These are phyloP conservation scores for Gasterosteus aculeatus DNA, from an alignment of 2,113 vertebrate genomes.

Conservation along the genomic window DNA sequence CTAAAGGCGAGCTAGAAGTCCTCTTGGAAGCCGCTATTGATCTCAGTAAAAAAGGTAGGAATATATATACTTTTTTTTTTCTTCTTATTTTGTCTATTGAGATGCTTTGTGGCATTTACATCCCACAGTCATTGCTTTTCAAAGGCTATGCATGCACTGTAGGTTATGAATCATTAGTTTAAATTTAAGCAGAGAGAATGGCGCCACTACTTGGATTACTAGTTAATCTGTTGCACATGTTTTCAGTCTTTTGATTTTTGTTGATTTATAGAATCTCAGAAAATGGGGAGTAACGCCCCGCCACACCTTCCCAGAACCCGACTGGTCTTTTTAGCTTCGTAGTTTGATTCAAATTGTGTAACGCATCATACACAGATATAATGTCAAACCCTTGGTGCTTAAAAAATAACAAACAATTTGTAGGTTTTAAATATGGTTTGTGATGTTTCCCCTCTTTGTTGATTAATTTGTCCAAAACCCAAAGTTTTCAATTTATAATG, in stretches of 20 bases:
- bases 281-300: not conserved
- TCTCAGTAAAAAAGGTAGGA: constrained; percentile 98
- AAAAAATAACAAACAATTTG: not conserved
- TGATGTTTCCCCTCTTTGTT: not conserved
- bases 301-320: not conserved
- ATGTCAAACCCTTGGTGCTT: not conserved
- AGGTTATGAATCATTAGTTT: not conserved
- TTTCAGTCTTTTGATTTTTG: not conserved
- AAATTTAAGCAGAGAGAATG: not conserved
- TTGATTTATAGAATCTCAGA: not conserved
- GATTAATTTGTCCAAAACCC: not conserved
- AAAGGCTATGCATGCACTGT: not conserved
- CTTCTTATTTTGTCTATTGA: not conserved
- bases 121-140: not conserved
- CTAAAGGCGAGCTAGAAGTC: constrained; percentile 99
- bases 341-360: not conserved
- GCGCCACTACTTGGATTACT: not conserved
- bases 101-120: not conserved
- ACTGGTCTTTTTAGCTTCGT: too few species aligned
- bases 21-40: constrained; percentile 99
- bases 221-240: not conserved
- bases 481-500: not conserved
- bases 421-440: not conserved
- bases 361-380: not conserved
- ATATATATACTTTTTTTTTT: not conserved